phyloP scores from a whole-genome alignment of 1,140 invertebrate genomes.

The Papilio machaon region DNA sequence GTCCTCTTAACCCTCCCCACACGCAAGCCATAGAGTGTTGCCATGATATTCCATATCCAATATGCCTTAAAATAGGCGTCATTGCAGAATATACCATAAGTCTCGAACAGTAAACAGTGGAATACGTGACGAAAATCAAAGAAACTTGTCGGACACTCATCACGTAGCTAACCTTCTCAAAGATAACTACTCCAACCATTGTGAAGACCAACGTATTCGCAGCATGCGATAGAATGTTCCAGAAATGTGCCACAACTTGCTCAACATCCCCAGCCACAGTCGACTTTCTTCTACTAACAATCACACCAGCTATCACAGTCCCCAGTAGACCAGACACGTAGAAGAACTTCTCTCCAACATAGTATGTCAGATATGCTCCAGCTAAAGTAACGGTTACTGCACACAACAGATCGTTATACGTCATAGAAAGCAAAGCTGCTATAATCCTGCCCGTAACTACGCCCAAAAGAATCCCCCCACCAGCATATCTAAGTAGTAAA shows the following conservation, averaged over 20 bases:
- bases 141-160: conserved; percentile 65
- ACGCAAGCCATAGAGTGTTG: conserved; percentile 72
- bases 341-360: conserved; percentile 73
- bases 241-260: conserved; percentile 62
- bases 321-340: conserved; percentile 72
- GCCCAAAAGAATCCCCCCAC: conserved; percentile 66
- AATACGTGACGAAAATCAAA: conserved; percentile 71
- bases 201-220: conserved; percentile 71
- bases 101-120: conserved; percentile 69
- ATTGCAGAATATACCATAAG: conserved; percentile 65
- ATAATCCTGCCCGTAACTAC: conserved; percentile 65
- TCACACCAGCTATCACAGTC: conserved; percentile 66
- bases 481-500: conserved; percentile 62
- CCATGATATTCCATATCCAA: conserved; percentile 73
- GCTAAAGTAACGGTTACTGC: conserved; percentile 64
- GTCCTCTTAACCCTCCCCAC: conserved; percentile 71
- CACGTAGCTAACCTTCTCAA: conserved; percentile 66
- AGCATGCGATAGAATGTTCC: conserved; percentile 62
- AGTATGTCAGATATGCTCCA: conserved; percentile 69
- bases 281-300: conserved; percentile 66
- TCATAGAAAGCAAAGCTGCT: conserved; percentile 59
- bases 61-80: conserved; percentile 64
- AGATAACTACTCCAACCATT: conserved; percentile 73
- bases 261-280: conserved; percentile 70
- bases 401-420: conserved; percentile 70